Evolutionary conservation across 2,797 vertebrate species (phyloP).

Genomic region (Rhinella marina): DNA sequence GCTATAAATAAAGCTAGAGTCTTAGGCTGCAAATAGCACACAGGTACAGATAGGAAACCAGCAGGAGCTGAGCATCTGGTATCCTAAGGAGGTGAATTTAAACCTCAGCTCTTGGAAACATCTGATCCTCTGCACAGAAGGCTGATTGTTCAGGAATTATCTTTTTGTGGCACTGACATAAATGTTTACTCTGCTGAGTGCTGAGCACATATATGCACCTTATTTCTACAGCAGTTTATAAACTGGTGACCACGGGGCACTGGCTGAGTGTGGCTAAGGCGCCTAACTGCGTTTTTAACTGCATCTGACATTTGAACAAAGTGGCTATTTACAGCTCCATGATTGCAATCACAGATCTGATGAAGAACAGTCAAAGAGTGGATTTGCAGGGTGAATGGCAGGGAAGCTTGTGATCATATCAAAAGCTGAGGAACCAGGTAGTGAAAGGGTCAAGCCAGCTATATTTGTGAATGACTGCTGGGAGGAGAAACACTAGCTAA

Average conservation of each 20-base stretch:
- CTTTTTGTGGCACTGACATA: slow-evolving; percentile 49
- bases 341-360: slow-evolving; percentile 45
- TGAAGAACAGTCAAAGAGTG: slow-evolving; percentile 21
- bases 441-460: not conserved
- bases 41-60: slow-evolving; percentile 60
- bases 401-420: not conserved
- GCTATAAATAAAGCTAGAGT: slow-evolving; percentile 59
- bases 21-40: slow-evolving; percentile 53
- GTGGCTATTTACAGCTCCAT: slow-evolving; percentile 28
- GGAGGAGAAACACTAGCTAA: not conserved
- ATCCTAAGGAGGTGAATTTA: slow-evolving; percentile 58
- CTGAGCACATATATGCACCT: slow-evolving; percentile 35
- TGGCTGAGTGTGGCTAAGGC: not conserved
- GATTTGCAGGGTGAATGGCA: slow-evolving; percentile 7
- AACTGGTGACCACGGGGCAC: slow-evolving; percentile 15
- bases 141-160: slow-evolving; percentile 56
- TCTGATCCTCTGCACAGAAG: slow-evolving; percentile 53
- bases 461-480: not conserved
- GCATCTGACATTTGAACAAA: slow-evolving; percentile 43
- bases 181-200: slow-evolving; percentile 53
- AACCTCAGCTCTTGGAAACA: slow-evolving; percentile 55
- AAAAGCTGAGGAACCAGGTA: not conserved
- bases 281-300: slow-evolving; percentile 27
- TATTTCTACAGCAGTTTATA: slow-evolving; percentile 20
- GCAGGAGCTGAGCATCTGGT: slow-evolving; percentile 60